Evolutionary conservation across 2,797 vertebrate species (phyloP), one percentile per base, ranked within the genome.

Genomic region (Fistularia commersonii): DNA sequence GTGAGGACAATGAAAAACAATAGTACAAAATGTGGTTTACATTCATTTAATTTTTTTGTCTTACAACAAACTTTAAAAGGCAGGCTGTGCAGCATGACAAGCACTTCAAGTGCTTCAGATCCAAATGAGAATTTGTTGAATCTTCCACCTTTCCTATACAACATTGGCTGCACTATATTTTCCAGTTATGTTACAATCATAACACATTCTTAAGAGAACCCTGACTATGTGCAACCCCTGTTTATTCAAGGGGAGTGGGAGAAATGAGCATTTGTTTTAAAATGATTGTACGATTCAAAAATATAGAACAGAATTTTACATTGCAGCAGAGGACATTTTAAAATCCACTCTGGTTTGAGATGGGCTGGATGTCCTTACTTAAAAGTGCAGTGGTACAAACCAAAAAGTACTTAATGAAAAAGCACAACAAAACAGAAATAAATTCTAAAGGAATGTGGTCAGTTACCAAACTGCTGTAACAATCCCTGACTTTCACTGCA

Each of bases 1-100:
- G 23, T 23, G 23, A 23, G 2, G 23, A 43, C 8, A 68, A 70
- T 54, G 37, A 50, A 0, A 5, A 50, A 47, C 41, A 11, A 39
- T 3, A 6, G 8, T 6, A 0, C 44, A 72, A 13, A n/a, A 1
- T 46, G 51, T 45, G 45, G 70, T 82, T 83, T 88, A 85, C 77
- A 89, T 84, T 86, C 69, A 82, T 88, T 89, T 89, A 87, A 80
- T 88, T 56, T 58, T 51, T 72, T 74, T 73, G 64, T 77, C 61
- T 61, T 80, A 79, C 66, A 80, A 69, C 68, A 76, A 65, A 53
- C 64, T 83, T 81, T 79, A 47, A 83, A 87, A 88, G 77, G 79
- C 82, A 87, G 79, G 71, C 74, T 86, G 77, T 84, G 80, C 72
- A 79, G 77, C 74, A 82, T 75, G 73, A 83, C 61, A 83, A 80